These are phyloP conservation scores for Mayetiola destructor DNA, from an alignment of 2,888 invertebrate genomes.

Conservation along the genomic window DNA sequence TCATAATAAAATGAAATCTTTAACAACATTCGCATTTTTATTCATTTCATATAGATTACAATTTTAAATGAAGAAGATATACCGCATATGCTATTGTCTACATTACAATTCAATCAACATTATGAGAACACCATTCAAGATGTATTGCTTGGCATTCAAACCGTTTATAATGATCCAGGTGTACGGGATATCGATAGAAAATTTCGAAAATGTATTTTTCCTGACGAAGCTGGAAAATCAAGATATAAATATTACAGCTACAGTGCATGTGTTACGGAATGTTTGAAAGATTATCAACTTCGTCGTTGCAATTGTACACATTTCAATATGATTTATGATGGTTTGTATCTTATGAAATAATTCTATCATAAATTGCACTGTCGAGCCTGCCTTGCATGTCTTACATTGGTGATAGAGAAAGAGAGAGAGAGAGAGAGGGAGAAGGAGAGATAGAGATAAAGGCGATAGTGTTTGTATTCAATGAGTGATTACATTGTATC, in stretches of 20 bases:
- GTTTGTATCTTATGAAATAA: slow-evolving; percentile 29
- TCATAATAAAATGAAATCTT: background rate
- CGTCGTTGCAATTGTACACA: slow-evolving; percentile 48
- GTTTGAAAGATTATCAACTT: slow-evolving; percentile 46
- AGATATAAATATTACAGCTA: slow-evolving; percentile 53
- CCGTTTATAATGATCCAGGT: slow-evolving; percentile 51
- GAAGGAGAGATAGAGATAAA: too few relatives aligned
- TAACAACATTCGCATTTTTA: background rate
- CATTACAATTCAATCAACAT: slow-evolving; percentile 16
- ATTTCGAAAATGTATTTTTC: slow-evolving; percentile 55
- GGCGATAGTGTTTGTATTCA: too few relatives aligned
- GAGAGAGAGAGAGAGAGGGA: too few relatives aligned
- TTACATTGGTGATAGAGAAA: too few relatives aligned
- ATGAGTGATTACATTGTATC: too few relatives aligned
- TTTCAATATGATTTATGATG: slow-evolving; percentile 46
- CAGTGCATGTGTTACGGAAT: slow-evolving; percentile 54
- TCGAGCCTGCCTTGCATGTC: too few relatives aligned
- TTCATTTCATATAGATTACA: slow-evolving; percentile 21
- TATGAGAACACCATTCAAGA: slow-evolving; percentile 17
- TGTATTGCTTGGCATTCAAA: slow-evolving; percentile 34
- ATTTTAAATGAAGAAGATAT: slow-evolving; percentile 31
- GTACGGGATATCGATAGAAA: slow-evolving; percentile 42
- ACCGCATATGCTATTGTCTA: slow-evolving; percentile 24
- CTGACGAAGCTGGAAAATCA: slow-evolving; percentile 44
- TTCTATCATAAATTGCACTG: slow-evolving; percentile 1